Evolutionary conservation across 1,140 invertebrate species (phyloP).

Genomic region (Drosophila fuyamai): DNA sequence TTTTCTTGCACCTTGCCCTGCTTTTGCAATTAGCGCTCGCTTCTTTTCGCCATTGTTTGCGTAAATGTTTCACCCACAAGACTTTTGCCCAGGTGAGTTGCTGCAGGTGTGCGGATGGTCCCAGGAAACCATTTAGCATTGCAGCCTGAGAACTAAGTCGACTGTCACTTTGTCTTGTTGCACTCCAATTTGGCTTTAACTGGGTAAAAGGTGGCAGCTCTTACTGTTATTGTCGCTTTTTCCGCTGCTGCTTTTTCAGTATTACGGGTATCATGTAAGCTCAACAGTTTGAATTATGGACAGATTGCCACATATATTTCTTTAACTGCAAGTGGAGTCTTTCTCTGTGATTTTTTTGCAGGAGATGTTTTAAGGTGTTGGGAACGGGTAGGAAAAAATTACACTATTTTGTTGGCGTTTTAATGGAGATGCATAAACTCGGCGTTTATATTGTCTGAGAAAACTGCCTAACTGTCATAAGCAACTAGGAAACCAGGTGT

Average conservation of each 20-base stretch:
- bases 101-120: slow-evolving; percentile 10
- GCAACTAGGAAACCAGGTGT: not conserved
- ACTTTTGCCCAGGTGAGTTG: slow-evolving; percentile 14
- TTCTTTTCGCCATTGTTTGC: slow-evolving; percentile 71
- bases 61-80: slow-evolving; percentile 67
- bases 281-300: slow-evolving; percentile 68
- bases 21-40: slow-evolving; percentile 63
- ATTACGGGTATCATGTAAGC: slow-evolving; percentile 36
- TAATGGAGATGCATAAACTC: slow-evolving; percentile 34
- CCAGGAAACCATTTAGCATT: slow-evolving; percentile 79
- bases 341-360: slow-evolving; percentile 8
- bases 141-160: slow-evolving; percentile 76
- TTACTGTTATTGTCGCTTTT: slow-evolving; percentile 34
- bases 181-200: slow-evolving; percentile 57
- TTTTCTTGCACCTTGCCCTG: slow-evolving; percentile 22
- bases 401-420: slow-evolving; percentile 15
- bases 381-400: slow-evolving; percentile 15
- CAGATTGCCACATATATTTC: slow-evolving; percentile 69
- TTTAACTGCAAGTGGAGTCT: slow-evolving; percentile 32
- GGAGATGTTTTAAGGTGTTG: slow-evolving; percentile 20
- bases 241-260: slow-evolving; percentile 8
- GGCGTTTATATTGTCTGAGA: slow-evolving; percentile 18
- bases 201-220: slow-evolving; percentile 68
- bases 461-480: slow-evolving; percentile 4
- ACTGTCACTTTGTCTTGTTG: slow-evolving; percentile 70